Conservation (phyloP, 2,888 invertebrate genomes). For the Trichogramma evanescens region DNA sequence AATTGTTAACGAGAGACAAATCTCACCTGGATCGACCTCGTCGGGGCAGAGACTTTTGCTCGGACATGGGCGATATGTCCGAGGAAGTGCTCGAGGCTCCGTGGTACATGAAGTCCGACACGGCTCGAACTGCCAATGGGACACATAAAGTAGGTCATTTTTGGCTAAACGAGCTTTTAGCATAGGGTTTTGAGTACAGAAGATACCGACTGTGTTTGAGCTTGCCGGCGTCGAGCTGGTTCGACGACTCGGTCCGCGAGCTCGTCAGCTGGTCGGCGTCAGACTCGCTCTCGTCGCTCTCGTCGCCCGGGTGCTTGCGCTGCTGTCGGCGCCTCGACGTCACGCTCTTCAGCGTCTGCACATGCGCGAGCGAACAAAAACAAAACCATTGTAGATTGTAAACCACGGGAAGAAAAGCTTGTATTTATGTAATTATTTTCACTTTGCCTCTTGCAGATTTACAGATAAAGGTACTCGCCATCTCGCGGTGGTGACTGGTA, state of each 20-base stretch:
- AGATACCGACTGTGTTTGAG: conserved; percentile 60
- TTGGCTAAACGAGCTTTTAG: not conserved
- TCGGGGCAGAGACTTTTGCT: conserved; percentile 68
- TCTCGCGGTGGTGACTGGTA: no score
- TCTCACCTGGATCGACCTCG: conserved; percentile 63
- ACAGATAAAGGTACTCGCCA: no score
- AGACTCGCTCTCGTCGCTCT: conserved; percentile 69
- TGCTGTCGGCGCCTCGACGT: conserved; percentile 57
- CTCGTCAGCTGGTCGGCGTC: conserved; percentile 67
- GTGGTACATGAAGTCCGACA: conserved; percentile 67
- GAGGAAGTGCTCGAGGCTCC: conserved; percentile 71
- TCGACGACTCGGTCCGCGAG: conserved; percentile 68
- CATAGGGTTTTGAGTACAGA: not conserved
- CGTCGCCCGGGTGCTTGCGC: conserved; percentile 52
- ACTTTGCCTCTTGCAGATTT: no score
- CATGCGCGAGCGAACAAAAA: not conserved
- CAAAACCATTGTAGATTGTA: not conserved
- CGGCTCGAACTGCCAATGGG: conserved; percentile 41
- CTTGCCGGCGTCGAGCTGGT: conserved; percentile 63
- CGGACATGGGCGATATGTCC: conserved; percentile 71
- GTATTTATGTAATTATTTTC: no score
- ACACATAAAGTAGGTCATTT: not conserved
- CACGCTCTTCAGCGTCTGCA: conserved; percentile 46
- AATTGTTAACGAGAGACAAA: not conserved
- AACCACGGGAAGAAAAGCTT: no score